A percentile compares a stretch with the other conserved stretches of the same genome.
These are phyloP conservation scores for Bradynema listronoti DNA, from an alignment of 1,140 invertebrate species.

Conservation along the genomic window DNA sequence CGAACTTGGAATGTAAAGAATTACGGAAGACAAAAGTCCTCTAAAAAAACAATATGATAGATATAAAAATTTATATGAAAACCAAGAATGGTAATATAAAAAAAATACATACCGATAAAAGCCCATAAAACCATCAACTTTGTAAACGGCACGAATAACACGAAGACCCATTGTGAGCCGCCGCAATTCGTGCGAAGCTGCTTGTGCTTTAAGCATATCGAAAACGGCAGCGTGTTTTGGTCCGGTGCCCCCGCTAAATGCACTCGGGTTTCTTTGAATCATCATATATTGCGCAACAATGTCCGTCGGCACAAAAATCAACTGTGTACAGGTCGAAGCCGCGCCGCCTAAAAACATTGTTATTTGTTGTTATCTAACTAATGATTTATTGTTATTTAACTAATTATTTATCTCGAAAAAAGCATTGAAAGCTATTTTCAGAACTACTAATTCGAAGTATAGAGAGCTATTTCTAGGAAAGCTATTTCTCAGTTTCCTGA, in stretches of 20 bases:
- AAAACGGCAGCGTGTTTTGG: constrained; percentile 29
- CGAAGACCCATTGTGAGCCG: constrained; percentile 24
- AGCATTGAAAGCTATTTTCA: too few relatives aligned
- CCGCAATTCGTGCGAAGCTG: constrained; percentile 3
- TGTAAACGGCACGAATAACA: constrained; percentile 45
- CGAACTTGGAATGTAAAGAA: constrained; percentile 54
- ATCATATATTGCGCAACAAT: constrained; percentile 39
- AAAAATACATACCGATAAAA: constrained; percentile 34
- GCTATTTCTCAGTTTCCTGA: too few relatives aligned
- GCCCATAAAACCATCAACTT: constrained; percentile 38
- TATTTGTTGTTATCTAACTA: too few relatives aligned
- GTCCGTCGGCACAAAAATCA: constrained; percentile 47
- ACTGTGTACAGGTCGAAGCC: constrained; percentile 30
- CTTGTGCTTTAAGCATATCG: constrained; percentile 26
- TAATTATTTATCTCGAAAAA: too few relatives aligned
- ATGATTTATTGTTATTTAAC: too few relatives aligned
- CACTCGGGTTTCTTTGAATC: constrained; percentile 40
- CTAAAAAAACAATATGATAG: constrained; percentile 18
- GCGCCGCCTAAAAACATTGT: constrained; percentile 68
- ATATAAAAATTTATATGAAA: constrained; percentile 14
- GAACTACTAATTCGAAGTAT: too few relatives aligned
- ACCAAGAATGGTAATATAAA: background rate
- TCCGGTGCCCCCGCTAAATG: constrained; percentile 25
- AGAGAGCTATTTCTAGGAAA: too few relatives aligned
- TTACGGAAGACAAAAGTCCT: constrained; percentile 52